A percentile compares a stretch with the other conserved stretches of the same genome.
Evolutionary conservation across 2,888 invertebrate genomes (phyloP).

Genomic region (Chrysodeixis includens): DNA sequence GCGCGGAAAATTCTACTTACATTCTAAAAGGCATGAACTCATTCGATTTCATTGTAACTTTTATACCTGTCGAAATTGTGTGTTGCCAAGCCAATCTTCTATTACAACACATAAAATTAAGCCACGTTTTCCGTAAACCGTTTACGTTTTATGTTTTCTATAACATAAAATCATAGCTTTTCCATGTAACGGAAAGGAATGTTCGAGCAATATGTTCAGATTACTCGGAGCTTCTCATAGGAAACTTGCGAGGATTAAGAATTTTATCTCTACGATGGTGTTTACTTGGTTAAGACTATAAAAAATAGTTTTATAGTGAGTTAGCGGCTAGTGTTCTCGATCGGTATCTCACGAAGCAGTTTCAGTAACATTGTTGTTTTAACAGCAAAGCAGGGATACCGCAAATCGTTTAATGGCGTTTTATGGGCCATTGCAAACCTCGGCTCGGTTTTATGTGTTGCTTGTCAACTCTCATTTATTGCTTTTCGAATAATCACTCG

Average conservation of each 20-base stretch:
- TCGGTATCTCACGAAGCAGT: slow-evolving; percentile 32
- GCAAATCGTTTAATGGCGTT: slow-evolving; percentile 81
- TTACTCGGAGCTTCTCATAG: slow-evolving; percentile 50
- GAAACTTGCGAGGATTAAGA: slow-evolving; percentile 50
- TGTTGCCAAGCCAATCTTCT: slow-evolving; percentile 36
- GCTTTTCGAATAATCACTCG: slow-evolving; percentile 72
- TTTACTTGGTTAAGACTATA: slow-evolving; percentile 50
- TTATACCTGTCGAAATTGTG: slow-evolving; percentile 52
- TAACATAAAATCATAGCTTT: slow-evolving; percentile 37
- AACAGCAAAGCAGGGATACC: slow-evolving; percentile 73
- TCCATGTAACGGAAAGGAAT: slow-evolving; percentile 49
- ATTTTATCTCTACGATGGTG: slow-evolving; percentile 48
- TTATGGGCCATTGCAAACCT: slow-evolving; percentile 80
- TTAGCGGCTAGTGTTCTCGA: slow-evolving; percentile 36
- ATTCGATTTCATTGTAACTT: slow-evolving; percentile 56
- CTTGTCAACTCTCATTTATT: slow-evolving; percentile 72
- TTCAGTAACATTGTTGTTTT: slow-evolving; percentile 76
- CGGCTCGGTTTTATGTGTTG: slow-evolving; percentile 72
- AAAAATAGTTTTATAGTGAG: slow-evolving; percentile 54
- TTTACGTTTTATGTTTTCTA: slow-evolving; percentile 48
- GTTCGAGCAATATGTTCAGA: slow-evolving; percentile 53
- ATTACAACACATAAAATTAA: slow-evolving; percentile 39
- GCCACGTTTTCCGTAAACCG: slow-evolving; percentile 31
- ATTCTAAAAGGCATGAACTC: slow-evolving; percentile 45
- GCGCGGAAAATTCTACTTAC: slow-evolving; percentile 50